These are phyloP conservation scores for Nanger granti DNA, from an alignment of 2,113 vertebrate species.

Conservation along the genomic window DNA sequence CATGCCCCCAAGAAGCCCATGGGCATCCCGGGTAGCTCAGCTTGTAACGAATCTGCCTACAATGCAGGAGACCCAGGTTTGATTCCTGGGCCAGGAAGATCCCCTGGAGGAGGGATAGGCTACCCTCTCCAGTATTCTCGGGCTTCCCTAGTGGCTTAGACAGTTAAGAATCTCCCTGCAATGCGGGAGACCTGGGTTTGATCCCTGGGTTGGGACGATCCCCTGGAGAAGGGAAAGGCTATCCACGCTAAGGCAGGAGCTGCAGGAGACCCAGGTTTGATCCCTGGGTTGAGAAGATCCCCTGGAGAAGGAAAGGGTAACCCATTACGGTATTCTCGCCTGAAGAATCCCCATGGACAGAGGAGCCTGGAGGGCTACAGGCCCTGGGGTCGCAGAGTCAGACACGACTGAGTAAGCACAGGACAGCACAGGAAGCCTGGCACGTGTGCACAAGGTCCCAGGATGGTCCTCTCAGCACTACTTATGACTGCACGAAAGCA, in stretches of 20 bases:
- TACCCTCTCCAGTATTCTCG: background rate
- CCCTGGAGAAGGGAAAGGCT: no score
- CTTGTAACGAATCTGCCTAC: background rate
- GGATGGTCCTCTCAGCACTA: background rate
- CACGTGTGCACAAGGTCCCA: background rate
- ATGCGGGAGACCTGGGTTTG: background rate
- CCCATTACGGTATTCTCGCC: background rate
- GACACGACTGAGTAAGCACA: background rate
- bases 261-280: background rate
- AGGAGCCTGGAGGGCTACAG: background rate
- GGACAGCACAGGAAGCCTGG: background rate
- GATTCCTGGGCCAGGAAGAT: background rate
- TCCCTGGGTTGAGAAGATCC: background rate
- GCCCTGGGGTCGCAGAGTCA: background rate
- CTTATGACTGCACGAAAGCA: background rate
- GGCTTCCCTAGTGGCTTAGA: background rate
- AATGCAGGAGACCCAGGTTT: background rate
- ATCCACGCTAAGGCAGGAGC: no score
- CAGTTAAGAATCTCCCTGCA: background rate
- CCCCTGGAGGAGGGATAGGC: background rate
- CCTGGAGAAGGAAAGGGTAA: background rate
- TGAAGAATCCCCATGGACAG: background rate
- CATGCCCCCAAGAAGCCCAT: background rate
- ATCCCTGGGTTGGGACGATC: background rate
- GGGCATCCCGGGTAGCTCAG: background rate